Evolutionary conservation across 2,888 invertebrate species (phyloP), one percentile per base, ranked within the genome.

Genomic region (Ethmia dodecea): DNA sequence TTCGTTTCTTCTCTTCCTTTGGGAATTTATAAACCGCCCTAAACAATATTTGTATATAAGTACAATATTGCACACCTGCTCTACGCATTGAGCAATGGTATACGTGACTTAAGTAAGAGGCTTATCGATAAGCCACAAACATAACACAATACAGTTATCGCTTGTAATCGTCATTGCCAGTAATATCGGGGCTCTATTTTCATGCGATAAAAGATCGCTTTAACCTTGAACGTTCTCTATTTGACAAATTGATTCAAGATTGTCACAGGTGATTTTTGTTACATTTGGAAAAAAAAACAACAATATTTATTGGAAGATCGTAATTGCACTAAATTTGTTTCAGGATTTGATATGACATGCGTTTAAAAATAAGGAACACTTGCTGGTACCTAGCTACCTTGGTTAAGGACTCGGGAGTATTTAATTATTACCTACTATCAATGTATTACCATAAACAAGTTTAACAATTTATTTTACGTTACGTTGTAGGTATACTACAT

Each of bases 71-170:
- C 40, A 47, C 28, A 33, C 24, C 43, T 53, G 67, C 71, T 71
- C 62, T 63, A 67, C 55, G 43, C 42, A 11, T 61, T 59, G 54
- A 49, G 65, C 60, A 72, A 69, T 69, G 77, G 72, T 53, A 65
- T 81, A 84, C 83, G 83, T 84, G 84, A 81, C 79, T 79, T 69
- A 73, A 77, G 65, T 49, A 65, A 52, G 48, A 38, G 47, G 58
- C 57, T 69, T 73, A 71, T 72, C 75, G 73, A 66, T 72, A 75
- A 70, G 64, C 60, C 62, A 56, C 63, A 62, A 73, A 73, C 66
- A 76, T 59, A 72, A 74, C 67, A 76, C 59, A 72, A 75, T 69
- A 69, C 44, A 64, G 61, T 76, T 84, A 84, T 83, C 81, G 63
- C 45, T 37, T 42, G 52, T 59, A 65, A 74, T 76, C 72, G 69